Evolutionary conservation across 2,113 vertebrate species (phyloP).

Genomic region (Rhizomys pruinosus): DNA sequence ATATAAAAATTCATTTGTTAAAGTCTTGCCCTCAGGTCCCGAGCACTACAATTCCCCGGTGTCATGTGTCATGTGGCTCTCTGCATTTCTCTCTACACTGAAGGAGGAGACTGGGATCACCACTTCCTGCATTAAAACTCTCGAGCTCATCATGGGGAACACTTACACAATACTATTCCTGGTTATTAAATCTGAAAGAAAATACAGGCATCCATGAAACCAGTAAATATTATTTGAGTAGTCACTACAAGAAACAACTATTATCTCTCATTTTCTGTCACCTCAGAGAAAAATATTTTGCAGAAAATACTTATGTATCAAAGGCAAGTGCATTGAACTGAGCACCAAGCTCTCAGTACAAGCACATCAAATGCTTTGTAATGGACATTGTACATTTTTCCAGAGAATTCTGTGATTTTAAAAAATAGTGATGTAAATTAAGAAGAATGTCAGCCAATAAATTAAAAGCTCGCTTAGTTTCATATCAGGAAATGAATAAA

Average conservation of each 20-base stretch:
- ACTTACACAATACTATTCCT: slow-evolving; percentile 36
- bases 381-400: slow-evolving; percentile 48
- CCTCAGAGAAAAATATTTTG: slow-evolving; percentile 20
- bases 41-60: background rate
- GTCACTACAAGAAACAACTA: slow-evolving; percentile 37
- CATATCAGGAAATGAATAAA: background rate
- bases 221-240: slow-evolving; percentile 21
- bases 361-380: background rate
- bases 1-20: slow-evolving; percentile 23
- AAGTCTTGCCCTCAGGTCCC: slow-evolving; percentile 6
- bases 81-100: background rate
- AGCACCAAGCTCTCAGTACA: slow-evolving; percentile 6
- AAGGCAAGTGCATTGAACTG: background rate
- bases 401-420: slow-evolving; percentile 43
- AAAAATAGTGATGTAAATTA: slow-evolving; percentile 38
- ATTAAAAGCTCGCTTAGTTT: background rate
- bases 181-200: slow-evolving; percentile 36
- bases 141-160: slow-evolving; percentile 4
- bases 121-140: slow-evolving; percentile 7
- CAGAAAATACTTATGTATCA: slow-evolving; percentile 32
- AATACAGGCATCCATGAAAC: background rate
- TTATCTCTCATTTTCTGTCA: background rate
- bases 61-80: background rate
- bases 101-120: slow-evolving; percentile 31
- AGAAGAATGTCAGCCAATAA: slow-evolving; percentile 48